Percentiles rank a stretch among this genome's conserved stretches.
These are phyloP conservation scores for Phymorhynchus buccinoides DNA, from an alignment of 1,140 invertebrate genomes.

Conservation along the genomic window DNA sequence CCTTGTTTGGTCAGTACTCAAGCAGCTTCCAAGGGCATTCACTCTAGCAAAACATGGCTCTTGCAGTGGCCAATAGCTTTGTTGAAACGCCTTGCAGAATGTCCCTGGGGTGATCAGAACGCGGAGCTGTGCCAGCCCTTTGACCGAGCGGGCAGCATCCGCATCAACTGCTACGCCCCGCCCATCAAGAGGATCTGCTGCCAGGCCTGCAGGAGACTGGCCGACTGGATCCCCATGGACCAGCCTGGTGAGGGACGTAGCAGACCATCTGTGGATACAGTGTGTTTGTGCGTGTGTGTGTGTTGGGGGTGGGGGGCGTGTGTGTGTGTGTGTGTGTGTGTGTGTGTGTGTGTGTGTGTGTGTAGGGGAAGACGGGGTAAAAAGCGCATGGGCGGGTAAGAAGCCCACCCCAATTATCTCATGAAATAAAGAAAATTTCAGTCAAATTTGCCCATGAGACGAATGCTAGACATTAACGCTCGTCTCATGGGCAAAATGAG, in stretches of 20 bases:
- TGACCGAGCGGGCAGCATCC: slow-evolving; percentile 43
- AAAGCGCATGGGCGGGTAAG: too few species aligned
- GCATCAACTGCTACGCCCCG: slow-evolving; percentile 60
- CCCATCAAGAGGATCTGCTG: slow-evolving; percentile 60
- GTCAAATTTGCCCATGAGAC: too few species aligned
- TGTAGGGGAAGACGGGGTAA: too few species aligned
- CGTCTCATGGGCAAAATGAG: too few species aligned
- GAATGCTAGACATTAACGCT: too few species aligned
- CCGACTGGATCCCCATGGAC: slow-evolving; percentile 44
- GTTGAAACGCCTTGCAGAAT: slow-evolving; percentile 56
- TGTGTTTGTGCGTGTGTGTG: neutral
- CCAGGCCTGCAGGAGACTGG: slow-evolving; percentile 54
- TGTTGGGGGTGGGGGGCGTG: too few species aligned
- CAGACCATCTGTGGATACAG: neutral
- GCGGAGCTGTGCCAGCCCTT: slow-evolving; percentile 59
- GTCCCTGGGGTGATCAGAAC: slow-evolving; percentile 67
- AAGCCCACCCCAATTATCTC: too few species aligned
- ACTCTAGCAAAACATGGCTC: too few species aligned
- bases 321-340: neutral
- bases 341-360: slow-evolving; percentile 5
- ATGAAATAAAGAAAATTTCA: too few species aligned
- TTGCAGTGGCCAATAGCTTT: too few species aligned
- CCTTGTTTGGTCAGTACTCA: too few species aligned
- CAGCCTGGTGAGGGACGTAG: slow-evolving; percentile 46
- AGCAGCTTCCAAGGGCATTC: too few species aligned